phyloP scores from a whole-genome alignment of 2,797 vertebrate species.

The Gallinago nigripennis region DNA sequence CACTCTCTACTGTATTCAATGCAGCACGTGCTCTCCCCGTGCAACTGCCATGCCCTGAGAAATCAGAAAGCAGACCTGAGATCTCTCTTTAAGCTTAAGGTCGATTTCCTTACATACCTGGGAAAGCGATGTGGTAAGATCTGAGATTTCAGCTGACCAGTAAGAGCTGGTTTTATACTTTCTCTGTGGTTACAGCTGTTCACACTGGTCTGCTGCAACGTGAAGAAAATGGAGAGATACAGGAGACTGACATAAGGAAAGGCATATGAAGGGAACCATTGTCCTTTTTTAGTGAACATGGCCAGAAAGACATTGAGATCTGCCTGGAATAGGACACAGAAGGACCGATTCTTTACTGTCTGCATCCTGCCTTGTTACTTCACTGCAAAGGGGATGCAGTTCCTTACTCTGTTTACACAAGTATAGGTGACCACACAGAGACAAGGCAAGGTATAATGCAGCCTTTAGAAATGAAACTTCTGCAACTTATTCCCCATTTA shows the following conservation, averaged over 20 bases:
- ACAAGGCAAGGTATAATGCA: neutral
- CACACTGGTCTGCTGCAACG: neutral
- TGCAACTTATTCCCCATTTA: neutral
- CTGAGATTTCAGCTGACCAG: neutral
- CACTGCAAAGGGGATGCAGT: neutral
- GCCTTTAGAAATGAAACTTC: neutral
- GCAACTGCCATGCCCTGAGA: neutral
- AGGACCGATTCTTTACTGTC: neutral
- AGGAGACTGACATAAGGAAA: neutral
- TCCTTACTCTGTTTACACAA: neutral
- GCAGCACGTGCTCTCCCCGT: neutral
- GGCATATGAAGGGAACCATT: neutral
- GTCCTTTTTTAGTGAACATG: neutral
- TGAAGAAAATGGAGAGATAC: neutral
- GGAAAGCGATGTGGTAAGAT: neutral
- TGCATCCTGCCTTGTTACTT: neutral
- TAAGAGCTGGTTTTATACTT: neutral
- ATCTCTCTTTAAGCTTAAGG: neutral
- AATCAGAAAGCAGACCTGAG: neutral
- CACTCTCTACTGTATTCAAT: neutral
- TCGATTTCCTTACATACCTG: neutral
- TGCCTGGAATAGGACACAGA: neutral
- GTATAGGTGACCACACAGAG: constrained; percentile 8
- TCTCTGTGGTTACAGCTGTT: constrained; percentile 41
- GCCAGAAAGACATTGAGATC: neutral